A percentile compares a stretch with the other conserved stretches of the same genome.
Evolutionary conservation across 2,113 vertebrate genomes (phyloP).

Genomic region (Pteruthius melanotis): DNA sequence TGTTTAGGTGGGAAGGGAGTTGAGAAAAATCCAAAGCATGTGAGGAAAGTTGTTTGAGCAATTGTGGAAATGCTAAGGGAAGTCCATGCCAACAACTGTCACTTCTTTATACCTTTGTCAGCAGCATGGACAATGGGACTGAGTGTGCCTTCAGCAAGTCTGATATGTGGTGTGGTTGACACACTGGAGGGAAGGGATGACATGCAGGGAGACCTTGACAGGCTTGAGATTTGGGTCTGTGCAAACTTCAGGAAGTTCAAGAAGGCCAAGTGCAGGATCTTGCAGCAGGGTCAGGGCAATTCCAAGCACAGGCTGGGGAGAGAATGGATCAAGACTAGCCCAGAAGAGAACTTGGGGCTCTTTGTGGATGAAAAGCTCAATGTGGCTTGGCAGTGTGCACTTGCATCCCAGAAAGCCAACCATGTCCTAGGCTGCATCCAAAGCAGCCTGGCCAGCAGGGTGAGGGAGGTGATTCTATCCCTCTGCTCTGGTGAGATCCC

Average conservation of each 20-base stretch:
- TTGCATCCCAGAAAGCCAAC: rapidly evolving
- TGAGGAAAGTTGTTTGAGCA: not conserved
- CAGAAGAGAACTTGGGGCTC: not conserved
- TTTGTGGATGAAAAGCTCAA: not conserved
- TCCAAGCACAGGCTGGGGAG: not conserved
- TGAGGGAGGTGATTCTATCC: rapidly evolving
- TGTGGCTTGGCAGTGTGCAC: too few species aligned
- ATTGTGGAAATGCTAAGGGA: not conserved
- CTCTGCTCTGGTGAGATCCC: not conserved
- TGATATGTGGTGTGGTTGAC: not conserved
- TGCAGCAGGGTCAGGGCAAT: not conserved
- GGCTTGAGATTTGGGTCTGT: not conserved
- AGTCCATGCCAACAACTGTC: not conserved
- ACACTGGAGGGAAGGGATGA: not conserved
- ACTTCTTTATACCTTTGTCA: not conserved
- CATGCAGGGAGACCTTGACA: too few species aligned
- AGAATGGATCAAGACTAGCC: not conserved
- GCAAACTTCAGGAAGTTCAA: not conserved
- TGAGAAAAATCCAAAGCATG: not conserved
- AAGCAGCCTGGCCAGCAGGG: rapidly evolving
- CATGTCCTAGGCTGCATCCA: not conserved
- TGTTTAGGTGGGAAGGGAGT: not conserved
- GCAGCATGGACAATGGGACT: rapidly evolving
- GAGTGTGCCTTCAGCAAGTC: not conserved
- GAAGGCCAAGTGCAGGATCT: not conserved